Evolutionary conservation across 2,113 vertebrate species (phyloP).

Genomic region (Tenrec ecaudatus): DNA sequence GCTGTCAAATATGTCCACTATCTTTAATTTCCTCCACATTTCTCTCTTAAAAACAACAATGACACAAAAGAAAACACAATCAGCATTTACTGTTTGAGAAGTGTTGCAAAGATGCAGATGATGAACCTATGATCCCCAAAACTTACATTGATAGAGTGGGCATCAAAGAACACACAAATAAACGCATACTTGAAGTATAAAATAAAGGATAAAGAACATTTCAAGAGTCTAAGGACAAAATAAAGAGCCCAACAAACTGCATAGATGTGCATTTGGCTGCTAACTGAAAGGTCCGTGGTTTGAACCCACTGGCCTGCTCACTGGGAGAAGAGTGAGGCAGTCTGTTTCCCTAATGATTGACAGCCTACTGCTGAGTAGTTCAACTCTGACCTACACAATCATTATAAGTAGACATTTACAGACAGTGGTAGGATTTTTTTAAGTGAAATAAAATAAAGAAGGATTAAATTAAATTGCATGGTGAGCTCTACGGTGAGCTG

Average conservation of each 20-base stretch:
- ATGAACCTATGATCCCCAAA: background rate
- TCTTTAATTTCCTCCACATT: background rate
- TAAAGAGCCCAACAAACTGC: no score
- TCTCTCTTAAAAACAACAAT: background rate
- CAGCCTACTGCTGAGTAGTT: no score
- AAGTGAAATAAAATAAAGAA: background rate
- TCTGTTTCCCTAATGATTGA: no score
- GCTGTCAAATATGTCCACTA: background rate
- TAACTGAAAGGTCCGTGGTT: no score
- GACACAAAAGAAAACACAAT: background rate
- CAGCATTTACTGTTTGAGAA: background rate
- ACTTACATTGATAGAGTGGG: background rate
- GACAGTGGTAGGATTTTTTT: no score
- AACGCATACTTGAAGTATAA: background rate
- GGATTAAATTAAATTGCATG: rapidly evolving
- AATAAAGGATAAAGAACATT: background rate
- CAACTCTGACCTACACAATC: no score
- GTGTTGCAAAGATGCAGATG: background rate
- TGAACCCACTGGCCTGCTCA: no score
- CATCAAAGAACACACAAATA: background rate
- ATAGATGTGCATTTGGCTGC: no score
- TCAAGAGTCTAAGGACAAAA: no score
- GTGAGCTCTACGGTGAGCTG: no score
- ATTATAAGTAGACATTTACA: no score
- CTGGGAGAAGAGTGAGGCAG: no score